A percentile compares a stretch with the other conserved stretches of the same genome.
Evolutionary conservation across 2,888 invertebrate genomes (phyloP).

Genomic region (Habroteleia sp.): DNA sequence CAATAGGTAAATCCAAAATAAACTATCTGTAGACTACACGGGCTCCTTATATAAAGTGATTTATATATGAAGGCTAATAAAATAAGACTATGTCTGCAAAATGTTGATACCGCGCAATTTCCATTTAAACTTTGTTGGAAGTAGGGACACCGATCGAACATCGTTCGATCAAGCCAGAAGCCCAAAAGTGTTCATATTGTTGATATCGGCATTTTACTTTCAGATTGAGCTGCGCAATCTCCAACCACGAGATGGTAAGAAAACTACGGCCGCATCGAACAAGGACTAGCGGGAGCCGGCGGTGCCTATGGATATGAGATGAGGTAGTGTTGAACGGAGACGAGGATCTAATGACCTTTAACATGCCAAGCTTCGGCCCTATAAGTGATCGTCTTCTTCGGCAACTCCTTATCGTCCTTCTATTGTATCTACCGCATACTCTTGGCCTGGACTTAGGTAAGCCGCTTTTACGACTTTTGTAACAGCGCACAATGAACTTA

Average conservation of each 20-base stretch:
- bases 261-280: constrained; percentile 60
- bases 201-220: constrained; percentile 51
- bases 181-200: constrained; percentile 20
- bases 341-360: constrained; percentile 72
- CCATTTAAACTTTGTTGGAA: constrained; percentile 12
- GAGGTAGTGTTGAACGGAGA: constrained; percentile 73
- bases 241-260: constrained; percentile 60
- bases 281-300: constrained; percentile 44
- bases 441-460: constrained; percentile 74
- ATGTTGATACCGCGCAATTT: constrained; percentile 25
- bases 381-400: constrained; percentile 70
- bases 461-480: constrained; percentile 59
- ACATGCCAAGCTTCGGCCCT: constrained; percentile 75
- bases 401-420: constrained; percentile 72
- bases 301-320: constrained; percentile 69
- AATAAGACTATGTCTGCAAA: constrained; percentile 9
- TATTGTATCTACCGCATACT: constrained; percentile 71
- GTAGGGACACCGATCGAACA: constrained; percentile 5
- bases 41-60: no score
- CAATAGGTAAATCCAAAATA: no score
- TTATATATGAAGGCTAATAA: no score
- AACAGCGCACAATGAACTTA: constrained; percentile 37
- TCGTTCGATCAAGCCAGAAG: constrained; percentile 17
- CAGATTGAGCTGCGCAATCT: constrained; percentile 36
- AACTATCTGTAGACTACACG: no score